Evolutionary conservation across 1,140 invertebrate genomes (phyloP).

Genomic region (Gyrodactylus salaris): DNA sequence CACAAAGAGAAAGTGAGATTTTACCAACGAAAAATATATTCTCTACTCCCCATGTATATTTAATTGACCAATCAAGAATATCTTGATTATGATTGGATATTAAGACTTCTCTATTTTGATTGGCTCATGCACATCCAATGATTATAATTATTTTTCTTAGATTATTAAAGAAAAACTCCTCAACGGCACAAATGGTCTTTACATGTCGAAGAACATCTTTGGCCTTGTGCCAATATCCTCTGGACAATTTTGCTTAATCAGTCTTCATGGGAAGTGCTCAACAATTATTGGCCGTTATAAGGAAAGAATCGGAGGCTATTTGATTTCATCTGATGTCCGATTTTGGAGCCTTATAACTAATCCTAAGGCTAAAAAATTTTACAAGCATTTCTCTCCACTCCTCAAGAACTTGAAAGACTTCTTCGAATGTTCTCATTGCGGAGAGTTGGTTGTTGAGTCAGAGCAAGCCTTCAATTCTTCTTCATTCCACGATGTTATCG

Average conservation of each 20-base stretch:
- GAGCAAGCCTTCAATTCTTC: not conserved
- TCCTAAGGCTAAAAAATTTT: not conserved
- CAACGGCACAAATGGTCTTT: not conserved
- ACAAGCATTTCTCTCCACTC: not conserved
- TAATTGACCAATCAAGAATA: too few species aligned
- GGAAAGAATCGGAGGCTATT: not conserved
- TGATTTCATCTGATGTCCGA: not conserved
- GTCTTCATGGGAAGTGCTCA: not conserved
- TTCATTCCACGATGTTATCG: not conserved
- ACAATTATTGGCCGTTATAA: not conserved
- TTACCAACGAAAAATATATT: too few species aligned
- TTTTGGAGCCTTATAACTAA: not conserved
- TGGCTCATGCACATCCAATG: too few species aligned
- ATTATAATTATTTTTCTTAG: not conserved
- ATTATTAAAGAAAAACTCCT: not conserved
- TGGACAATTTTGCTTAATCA: not conserved
- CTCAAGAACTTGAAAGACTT: not conserved
- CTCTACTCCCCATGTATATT: too few species aligned
- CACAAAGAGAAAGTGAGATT: not conserved
- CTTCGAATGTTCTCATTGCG: not conserved
- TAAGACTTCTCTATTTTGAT: too few species aligned
- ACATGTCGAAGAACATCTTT: not conserved
- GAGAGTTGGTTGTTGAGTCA: not conserved
- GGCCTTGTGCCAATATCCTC: not conserved
- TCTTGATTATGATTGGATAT: too few species aligned